Conservation (phyloP, 2,888 invertebrate genomes). For the Hydropsyche betteni region DNA sequence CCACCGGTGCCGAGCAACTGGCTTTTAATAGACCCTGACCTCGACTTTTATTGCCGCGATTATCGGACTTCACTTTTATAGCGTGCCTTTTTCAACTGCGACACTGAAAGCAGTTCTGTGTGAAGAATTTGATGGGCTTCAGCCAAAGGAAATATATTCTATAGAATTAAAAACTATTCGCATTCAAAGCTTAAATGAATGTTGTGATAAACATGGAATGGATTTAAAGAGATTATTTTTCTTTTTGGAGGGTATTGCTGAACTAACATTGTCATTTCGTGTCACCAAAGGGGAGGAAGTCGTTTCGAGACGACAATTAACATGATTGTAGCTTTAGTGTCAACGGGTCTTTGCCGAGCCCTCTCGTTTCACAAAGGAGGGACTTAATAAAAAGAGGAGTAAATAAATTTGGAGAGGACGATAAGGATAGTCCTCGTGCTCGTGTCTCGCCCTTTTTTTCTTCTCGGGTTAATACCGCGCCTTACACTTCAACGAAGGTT, state of each 20-base stretch:
- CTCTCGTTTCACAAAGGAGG: slow-evolving; percentile 26
- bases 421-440: slow-evolving; percentile 39
- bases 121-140: too few species aligned
- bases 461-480: slow-evolving; percentile 11
- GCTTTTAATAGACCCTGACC: slow-evolving; percentile 45
- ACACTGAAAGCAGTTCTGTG: too few species aligned
- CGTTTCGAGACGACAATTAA: slow-evolving; percentile 39
- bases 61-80: too few species aligned
- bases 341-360: slow-evolving; percentile 30
- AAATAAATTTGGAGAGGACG: slow-evolving; percentile 45
- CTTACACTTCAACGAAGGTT: slow-evolving; percentile 41
- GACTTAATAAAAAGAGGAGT: slow-evolving; percentile 45
- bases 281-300: slow-evolving; percentile 31
- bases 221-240: not conserved
- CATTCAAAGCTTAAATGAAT: too few species aligned
- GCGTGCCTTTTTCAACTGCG: too few species aligned
- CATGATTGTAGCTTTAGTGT: slow-evolving; percentile 42
- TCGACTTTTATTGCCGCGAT: slow-evolving; percentile 19
- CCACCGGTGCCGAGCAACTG: slow-evolving; percentile 21
- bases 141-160: too few species aligned
- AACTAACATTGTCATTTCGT: slow-evolving; percentile 31
- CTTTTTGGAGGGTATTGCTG: not conserved
- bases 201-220: too few species aligned
- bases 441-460: slow-evolving; percentile 37
- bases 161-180: too few species aligned